Evolutionary conservation across 92 coral and sea anemone species (phyloP), one percentile per base, ranked within the genome.

Genomic region (Actinostola sp.): DNA sequence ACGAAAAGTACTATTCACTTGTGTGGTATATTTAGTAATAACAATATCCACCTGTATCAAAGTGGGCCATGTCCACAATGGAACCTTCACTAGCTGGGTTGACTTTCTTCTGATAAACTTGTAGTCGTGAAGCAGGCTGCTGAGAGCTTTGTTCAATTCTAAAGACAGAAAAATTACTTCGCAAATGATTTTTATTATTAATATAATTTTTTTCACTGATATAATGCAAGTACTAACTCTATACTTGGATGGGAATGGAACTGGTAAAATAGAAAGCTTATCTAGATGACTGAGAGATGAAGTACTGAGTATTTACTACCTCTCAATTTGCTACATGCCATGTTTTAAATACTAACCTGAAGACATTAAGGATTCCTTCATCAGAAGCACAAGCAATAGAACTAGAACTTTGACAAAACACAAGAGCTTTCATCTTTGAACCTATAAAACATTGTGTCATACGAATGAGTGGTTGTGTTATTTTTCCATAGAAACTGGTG

Each of bases 51-150:
- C 96, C 96, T 76, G 97, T 91, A 61, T 94, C 95, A 80, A 94
- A 91, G 73, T 88, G 92, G n/a, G 89, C 78, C 95, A 94, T 80
- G 33, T 94, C 98, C n/a, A 94, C 95, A 49, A 94, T 83, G n/a
- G 78, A 71, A 17, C 97, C 98, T 31, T 88, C 98, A 20, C 88
- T 89, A 23, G 71, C 67, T 32, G 92, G 89, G 56, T 72, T 86
- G 38, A 90, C 82, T 66, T 79, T 86, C 75, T 75, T 90, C 71
- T 81, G 83, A 50, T 82, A 82, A 42, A 86, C 77, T 67, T 83
- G 89, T 24, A 76, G 73, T 26, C 73, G 78, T 27, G 87, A 54
- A 0, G 78, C 66, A 20, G 89, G 75, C 64, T 78, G 89, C 30
- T 83, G 92, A n/a, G 48, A 43, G 55, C 69, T 72, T 61, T 83